phyloP scores from a whole-genome alignment of 2,797 vertebrate genomes.

The Hydrolagus colliei region DNA sequence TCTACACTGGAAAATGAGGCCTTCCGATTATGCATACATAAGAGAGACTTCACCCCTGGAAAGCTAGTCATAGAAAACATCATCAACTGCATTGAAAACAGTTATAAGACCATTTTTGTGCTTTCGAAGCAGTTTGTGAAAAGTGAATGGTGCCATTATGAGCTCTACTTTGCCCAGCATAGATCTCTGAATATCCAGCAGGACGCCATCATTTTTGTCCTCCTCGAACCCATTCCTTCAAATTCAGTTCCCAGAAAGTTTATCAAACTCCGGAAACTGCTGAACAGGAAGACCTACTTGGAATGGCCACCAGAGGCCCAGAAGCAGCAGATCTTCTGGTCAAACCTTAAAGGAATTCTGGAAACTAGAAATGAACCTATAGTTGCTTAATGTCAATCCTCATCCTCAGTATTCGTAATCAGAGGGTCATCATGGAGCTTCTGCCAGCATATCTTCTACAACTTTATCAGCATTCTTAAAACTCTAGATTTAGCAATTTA shows the following conservation, averaged over 20 bases:
- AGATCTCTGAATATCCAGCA: background rate
- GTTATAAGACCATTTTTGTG: constrained; percentile 1
- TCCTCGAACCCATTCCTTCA: constrained; percentile 3
- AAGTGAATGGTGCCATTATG: constrained; percentile 27
- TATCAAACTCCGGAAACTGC: constrained; percentile 4
- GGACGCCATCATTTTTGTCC: constrained; percentile 19
- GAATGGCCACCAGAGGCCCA: constrained; percentile 8
- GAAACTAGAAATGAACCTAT: background rate
- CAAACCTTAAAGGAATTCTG: background rate
- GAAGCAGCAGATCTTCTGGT: constrained; percentile 20
- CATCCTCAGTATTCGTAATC: no score
- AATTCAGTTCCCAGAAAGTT: constrained; percentile 15
- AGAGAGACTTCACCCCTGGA: constrained; percentile 20
- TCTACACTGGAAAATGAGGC: background rate
- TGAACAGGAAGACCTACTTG: constrained; percentile 9
- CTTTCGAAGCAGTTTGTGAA: constrained; percentile 24
- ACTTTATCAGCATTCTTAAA: no score
- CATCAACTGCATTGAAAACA: constrained; percentile 19
- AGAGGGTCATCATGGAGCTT: no score
- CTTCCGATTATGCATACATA: constrained; percentile 4
- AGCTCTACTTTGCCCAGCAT: constrained; percentile 24
- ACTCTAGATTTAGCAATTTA: no score
- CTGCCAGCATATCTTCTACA: no score
- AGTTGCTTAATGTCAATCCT: no score
- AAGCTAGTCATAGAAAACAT: constrained; percentile 25